Evolutionary conservation across 2,888 invertebrate genomes (phyloP), one percentile per base, ranked within the genome.

Genomic region (Heliconius aoede): DNA sequence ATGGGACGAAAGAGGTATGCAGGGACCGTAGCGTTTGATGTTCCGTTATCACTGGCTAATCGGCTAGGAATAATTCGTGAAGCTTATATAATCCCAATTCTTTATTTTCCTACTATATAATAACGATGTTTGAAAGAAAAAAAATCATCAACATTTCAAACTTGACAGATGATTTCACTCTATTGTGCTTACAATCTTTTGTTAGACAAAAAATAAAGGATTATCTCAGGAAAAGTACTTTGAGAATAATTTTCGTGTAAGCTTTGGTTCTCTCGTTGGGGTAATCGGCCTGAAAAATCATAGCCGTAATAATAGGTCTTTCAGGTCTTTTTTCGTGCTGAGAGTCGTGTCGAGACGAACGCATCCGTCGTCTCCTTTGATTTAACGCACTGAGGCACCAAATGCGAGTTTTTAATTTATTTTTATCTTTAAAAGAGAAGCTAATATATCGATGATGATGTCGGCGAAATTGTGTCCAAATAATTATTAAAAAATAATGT

Each of bases 141-240:
- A 26, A 64, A 28, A 26, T 28, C 26, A n/a, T n/a, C 13, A 51
- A 68, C 28, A 68, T 60, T 60, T 13, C 9, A 67, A 67, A 67
- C 40, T 40, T 60, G 60, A 40, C 60, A 60, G 40, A 65, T 73
- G 55, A 67, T 68, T 60, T n/a, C 21, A 15, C 40, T 74, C 32
- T 46, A 69, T 74, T 69, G 61, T 62, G 24, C 51, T 40, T 26
- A 26, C 40, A 61, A 11, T 51, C 76, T 71, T 75, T 80, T 80
- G 80, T 80, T 75, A 62, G 51, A 71, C 73, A 76, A 78, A 78
- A 75, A 76, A 74, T 76, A 72, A 78, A 73, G 51, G 75, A 76
- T 77, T 75, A 73, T 71, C 51, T 69, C 51, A 13, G 5, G 21
- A 18, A 28, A 60, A 30, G 58, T 67, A 73, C 71, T 77, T 79